phyloP scores from a whole-genome alignment of 1,140 invertebrate genomes.

The Sitodiplosis mosellana region DNA sequence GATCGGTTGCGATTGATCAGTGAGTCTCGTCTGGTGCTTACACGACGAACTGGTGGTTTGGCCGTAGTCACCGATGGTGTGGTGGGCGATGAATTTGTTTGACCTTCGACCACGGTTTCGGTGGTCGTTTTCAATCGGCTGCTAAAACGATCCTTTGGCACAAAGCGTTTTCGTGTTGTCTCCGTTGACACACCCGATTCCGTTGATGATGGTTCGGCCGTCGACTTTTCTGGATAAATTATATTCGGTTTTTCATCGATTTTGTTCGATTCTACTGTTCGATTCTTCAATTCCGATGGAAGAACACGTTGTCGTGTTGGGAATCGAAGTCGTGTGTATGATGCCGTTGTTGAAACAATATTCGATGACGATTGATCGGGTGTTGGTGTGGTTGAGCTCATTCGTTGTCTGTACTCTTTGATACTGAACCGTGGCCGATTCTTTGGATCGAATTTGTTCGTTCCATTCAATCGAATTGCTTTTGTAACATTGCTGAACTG shows the following conservation, averaged over 20 bases:
- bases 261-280: background rate
- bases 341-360: constrained; percentile 14
- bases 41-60: background rate
- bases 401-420: constrained; percentile 32
- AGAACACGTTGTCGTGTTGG: constrained; percentile 15
- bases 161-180: background rate
- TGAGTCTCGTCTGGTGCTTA: background rate
- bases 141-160: background rate
- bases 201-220: background rate
- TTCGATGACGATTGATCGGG: constrained; percentile 23
- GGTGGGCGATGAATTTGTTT: background rate
- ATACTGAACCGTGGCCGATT: constrained; percentile 36
- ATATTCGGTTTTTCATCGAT: background rate
- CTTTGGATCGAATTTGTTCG: constrained; percentile 14
- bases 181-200: background rate
- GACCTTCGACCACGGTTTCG: background rate
- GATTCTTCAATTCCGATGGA: background rate
- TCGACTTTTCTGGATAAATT: background rate
- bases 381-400: constrained; percentile 29
- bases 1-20: background rate
- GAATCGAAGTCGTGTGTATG: constrained; percentile 22
- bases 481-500: no score
- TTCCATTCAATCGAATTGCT: no score
- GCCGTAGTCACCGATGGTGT: background rate
- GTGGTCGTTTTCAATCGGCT: background rate